Conservation (phyloP, 2,888 invertebrate species). For the Glyphotaelius pellucidus region DNA sequence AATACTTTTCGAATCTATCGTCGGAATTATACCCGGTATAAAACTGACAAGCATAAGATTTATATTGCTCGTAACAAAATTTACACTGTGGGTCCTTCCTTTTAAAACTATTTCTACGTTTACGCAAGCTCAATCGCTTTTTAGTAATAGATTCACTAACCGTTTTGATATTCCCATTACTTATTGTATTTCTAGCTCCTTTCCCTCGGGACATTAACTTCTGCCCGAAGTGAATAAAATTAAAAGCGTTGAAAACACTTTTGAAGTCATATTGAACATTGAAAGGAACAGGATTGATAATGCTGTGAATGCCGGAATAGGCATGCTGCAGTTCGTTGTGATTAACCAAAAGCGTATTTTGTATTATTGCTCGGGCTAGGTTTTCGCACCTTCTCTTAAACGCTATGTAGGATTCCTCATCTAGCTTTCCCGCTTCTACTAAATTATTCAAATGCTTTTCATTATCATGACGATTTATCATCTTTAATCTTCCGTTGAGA, state of each 20-base stretch:
- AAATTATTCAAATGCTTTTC: conserved; percentile 47
- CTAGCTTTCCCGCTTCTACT: neutral
- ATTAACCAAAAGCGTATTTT: conserved; percentile 75
- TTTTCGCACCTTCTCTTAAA: conserved; percentile 67
- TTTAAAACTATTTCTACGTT: conserved; percentile 52
- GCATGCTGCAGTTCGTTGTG: conserved; percentile 71
- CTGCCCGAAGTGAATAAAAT: conserved; percentile 64
- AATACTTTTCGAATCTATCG: conserved; percentile 72
- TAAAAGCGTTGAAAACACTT: conserved; percentile 63
- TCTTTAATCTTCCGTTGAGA: conserved; percentile 45
- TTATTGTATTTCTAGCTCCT: neutral
- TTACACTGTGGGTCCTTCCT: conserved; percentile 75
- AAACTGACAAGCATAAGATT: conserved; percentile 77
- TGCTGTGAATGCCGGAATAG: conserved; percentile 80
- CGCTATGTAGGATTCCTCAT: conserved; percentile 42
- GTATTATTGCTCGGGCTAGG: conserved; percentile 74
- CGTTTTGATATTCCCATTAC: conserved; percentile 51
- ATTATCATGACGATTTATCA: conserved; percentile 36
- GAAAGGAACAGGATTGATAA: conserved; percentile 74
- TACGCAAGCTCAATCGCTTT: conserved; percentile 54
- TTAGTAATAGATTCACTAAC: conserved; percentile 67
- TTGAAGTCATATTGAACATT: conserved; percentile 67
- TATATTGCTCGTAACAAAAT: conserved; percentile 78
- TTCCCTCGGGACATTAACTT: conserved; percentile 60
- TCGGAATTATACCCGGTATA: conserved; percentile 71